phyloP scores from a whole-genome alignment of 2,888 invertebrate species.

The Oxytorus armatus region DNA sequence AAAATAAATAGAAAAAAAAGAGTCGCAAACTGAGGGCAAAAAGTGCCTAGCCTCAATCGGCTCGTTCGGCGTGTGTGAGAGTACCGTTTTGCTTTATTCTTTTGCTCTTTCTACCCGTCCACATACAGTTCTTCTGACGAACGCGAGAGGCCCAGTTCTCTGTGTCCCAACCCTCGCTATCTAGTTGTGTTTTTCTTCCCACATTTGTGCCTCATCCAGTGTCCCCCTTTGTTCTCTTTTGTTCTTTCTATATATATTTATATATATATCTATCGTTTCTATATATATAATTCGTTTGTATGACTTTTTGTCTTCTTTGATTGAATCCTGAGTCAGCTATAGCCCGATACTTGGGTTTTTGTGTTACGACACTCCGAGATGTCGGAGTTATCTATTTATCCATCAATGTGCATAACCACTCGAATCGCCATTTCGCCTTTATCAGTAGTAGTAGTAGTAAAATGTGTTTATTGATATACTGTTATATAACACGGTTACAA shows the following conservation, averaged over 20 bases:
- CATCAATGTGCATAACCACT: conserved; percentile 58
- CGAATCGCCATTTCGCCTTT: conserved; percentile 7
- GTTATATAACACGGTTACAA: too few species aligned
- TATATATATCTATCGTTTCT: too few species aligned
- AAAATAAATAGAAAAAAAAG: conserved; percentile 20
- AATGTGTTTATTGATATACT: too few species aligned
- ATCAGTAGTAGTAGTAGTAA: too few species aligned
- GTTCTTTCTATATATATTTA: conserved; percentile 33
- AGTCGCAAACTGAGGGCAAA: conserved; percentile 36
- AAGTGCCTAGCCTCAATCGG: conserved; percentile 60
- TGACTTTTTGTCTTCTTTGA: conserved; percentile 32
- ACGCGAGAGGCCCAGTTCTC: conserved; percentile 31
- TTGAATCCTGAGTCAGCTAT: conserved; percentile 22
- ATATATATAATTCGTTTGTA: conserved; percentile 35
- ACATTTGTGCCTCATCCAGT: conserved; percentile 50
- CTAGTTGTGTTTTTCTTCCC: conserved; percentile 64
- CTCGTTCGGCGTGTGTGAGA: conserved; percentile 3
- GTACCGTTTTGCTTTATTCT: conserved; percentile 41
- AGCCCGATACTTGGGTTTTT: conserved; percentile 15
- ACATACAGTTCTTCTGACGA: conserved; percentile 39
- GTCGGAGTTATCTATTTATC: conserved; percentile 56
- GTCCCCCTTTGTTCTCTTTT: conserved; percentile 29
- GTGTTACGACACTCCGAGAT: conserved; percentile 29
- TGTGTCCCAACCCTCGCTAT: conserved; percentile 48
- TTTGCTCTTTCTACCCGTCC: conserved; percentile 6